Evolutionary conservation across 1,140 invertebrate species (phyloP), one percentile per base, ranked within the genome.

Genomic region (Papilio helenus): DNA sequence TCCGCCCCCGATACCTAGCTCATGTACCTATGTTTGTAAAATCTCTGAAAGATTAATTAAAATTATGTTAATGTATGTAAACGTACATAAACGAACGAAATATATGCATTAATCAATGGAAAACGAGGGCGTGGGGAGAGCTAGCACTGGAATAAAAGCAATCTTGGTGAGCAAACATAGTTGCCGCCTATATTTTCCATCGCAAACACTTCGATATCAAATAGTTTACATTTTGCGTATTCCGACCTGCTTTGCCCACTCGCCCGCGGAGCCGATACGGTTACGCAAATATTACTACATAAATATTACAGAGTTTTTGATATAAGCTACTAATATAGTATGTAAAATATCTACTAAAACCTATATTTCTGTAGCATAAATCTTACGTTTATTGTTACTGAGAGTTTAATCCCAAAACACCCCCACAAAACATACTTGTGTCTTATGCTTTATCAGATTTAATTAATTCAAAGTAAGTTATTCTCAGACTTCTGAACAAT

Each of bases 171-270:
- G 26, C 61, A 68, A 68, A 68, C 61, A 68, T 68, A 68, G 61
- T 16, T 29, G 23, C 61, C 61, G 61, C 26, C 61, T 68, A 68
- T 68, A 68, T 68, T 68, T 68, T 68, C 26, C 61, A 68, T 34
- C 61, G 61, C 61, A 68, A 68, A 68, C 61, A 68, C 61, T 68
- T 34, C 23, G 23, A 68, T 68, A 29, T 68, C 61, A 29, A 68
- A 68, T 68, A 68, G 61, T 68, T 68, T 68, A 68, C 61, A 68
- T 68, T 68, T 68, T 68, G 61, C 61, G 61, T 68, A 68, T 68
- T 34, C 26, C 61, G 61, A 68, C 61, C 61, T 29, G 61, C 61
- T 68, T 29, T 68, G 26, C 61, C 26, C 61, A 26, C 26, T 26
- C 18, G 23, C 23, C 10, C 58, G 55, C 9, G 26, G 61, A 68